phyloP scores from a whole-genome alignment of 2,113 vertebrate genomes.

The Rana temporaria region DNA sequence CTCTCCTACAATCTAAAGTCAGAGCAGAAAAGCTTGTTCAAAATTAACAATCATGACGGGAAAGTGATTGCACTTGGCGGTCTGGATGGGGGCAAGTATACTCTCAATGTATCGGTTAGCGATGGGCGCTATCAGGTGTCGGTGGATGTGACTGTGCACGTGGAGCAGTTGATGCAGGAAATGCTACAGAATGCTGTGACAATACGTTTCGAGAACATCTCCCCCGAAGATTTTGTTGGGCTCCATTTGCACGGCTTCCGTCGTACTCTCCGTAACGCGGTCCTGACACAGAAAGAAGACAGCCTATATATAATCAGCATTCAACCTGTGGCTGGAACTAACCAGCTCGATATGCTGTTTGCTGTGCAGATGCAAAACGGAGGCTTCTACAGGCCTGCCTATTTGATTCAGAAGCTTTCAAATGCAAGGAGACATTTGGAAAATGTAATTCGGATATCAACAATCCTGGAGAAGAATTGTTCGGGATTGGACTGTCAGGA shows the following conservation, averaged over 20 bases:
- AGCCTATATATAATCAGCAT: constrained; percentile 90
- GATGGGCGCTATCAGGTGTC: constrained; percentile 93
- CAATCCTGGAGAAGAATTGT: constrained; percentile 96
- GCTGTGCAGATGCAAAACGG: constrained; percentile 82
- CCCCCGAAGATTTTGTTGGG: constrained; percentile 90
- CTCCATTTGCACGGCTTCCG: constrained; percentile 85
- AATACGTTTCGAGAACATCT: constrained; percentile 90
- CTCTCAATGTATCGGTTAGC: constrained; percentile 90
- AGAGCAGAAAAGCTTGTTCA: constrained; percentile 93
- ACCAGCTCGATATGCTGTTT: constrained; percentile 93
- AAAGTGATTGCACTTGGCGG: constrained; percentile 94
- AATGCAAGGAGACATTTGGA: constrained; percentile 87
- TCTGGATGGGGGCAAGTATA: constrained; percentile 88
- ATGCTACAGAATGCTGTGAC: constrained; percentile 93
- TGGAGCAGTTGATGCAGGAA: constrained; percentile 84
- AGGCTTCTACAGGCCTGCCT: constrained; percentile 90
- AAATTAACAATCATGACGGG: constrained; percentile 90
- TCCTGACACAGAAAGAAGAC: constrained; percentile 86
- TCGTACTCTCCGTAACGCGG: constrained; percentile 78
- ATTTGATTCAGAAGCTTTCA: constrained; percentile 94
- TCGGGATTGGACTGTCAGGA: constrained; percentile 93
- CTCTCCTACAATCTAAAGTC: constrained; percentile 87
- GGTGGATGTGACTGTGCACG: constrained; percentile 86
- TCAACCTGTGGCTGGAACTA: constrained; percentile 87
- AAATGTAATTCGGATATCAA: constrained; percentile 87